These are phyloP conservation scores for Macropus fuliginosus DNA, from an alignment of 2,797 vertebrate genomes.

Conservation along the genomic window DNA sequence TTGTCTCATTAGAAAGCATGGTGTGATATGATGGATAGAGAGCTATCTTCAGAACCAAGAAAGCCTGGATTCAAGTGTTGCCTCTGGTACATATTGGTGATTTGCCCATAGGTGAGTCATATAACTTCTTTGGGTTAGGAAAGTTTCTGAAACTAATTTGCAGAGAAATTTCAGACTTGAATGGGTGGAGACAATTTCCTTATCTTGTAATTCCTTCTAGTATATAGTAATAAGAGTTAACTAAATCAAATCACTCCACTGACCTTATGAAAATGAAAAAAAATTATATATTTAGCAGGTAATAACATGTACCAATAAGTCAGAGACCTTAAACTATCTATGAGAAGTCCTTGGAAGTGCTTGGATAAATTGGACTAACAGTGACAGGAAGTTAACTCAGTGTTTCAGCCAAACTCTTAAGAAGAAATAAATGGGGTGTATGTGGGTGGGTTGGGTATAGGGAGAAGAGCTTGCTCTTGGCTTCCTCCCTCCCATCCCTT, in stretches of 20 bases:
- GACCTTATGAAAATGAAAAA: neutral
- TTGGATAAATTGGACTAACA: neutral
- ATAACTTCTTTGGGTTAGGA: neutral
- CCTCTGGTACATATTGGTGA: neutral
- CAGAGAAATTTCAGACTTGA: neutral
- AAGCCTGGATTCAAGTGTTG: neutral
- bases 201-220: neutral
- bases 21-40: neutral
- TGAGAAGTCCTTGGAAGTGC: neutral
- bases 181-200: neutral
- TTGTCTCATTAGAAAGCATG: neutral
- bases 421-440: neutral
- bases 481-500: neutral
- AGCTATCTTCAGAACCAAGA: neutral
- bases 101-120: neutral
- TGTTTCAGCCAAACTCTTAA: neutral
- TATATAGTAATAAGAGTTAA: neutral
- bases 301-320: neutral
- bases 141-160: neutral
- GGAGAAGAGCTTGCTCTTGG: neutral
- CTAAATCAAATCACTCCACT: neutral
- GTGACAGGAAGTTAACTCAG: neutral
- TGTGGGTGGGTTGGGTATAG: too few species aligned
- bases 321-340: neutral
- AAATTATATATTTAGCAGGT: neutral